Percentiles rank a stretch among this genome's conserved stretches.
phyloP scores from a whole-genome alignment of 2,113 vertebrate species.

The Circaetus gallicus region DNA sequence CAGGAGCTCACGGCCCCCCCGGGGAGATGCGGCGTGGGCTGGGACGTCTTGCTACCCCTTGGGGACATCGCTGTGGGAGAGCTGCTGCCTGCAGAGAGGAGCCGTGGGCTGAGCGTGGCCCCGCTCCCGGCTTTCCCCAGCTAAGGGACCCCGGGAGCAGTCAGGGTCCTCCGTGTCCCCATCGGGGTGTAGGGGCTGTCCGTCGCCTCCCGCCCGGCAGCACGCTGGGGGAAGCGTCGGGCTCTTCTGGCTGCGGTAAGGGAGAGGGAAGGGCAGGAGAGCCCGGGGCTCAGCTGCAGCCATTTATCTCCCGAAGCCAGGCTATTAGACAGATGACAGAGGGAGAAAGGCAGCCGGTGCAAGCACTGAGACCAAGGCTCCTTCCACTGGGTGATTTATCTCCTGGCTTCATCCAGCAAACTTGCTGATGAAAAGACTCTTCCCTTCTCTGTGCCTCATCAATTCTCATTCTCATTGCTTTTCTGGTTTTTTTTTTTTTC shows the following conservation, averaged over 20 bases:
- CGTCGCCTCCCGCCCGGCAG: background rate
- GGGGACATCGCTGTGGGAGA: background rate
- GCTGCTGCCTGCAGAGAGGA: background rate
- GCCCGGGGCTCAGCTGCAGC: conserved; percentile 30
- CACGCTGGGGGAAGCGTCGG: background rate
- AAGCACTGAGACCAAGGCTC: background rate
- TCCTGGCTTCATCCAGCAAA: conserved; percentile 66
- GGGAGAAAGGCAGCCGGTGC: conserved; percentile 32
- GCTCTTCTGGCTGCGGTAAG: background rate
- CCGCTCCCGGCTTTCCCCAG: too few species aligned
- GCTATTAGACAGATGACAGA: conserved; percentile 56
- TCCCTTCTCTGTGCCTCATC: conserved; percentile 71
- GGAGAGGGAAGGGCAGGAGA: background rate
- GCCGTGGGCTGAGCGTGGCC: accelerated
- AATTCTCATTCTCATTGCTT: conserved; percentile 69
- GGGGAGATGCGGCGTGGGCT: accelerated
- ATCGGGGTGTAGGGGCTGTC: background rate
- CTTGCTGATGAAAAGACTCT: conserved; percentile 72
- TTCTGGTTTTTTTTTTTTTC: background rate
- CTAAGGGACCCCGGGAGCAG: background rate
- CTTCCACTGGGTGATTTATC: conserved; percentile 65
- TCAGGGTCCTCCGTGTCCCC: background rate
- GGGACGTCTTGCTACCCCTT: background rate
- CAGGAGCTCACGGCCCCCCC: background rate
- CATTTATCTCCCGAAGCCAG: conserved; percentile 46